Base-by-base conservation (phyloP, 92 coral and sea anemone genomes). In the Palythoa caribaeorum region DNA sequence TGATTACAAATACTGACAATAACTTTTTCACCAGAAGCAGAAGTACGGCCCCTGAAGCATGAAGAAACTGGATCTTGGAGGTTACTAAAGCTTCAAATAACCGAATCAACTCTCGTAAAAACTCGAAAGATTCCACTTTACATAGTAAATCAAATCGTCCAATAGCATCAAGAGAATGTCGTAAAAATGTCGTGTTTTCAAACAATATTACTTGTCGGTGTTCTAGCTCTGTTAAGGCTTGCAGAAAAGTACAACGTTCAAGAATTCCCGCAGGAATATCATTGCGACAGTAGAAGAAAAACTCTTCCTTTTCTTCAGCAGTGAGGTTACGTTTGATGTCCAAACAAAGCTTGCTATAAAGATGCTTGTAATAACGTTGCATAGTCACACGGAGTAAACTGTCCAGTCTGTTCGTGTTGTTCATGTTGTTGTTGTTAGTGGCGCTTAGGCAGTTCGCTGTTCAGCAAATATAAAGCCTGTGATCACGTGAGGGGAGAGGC, bases 221-320 rank as follows among this genome's bases (percentile, higher is more conserved):
- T 14, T 59, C 15, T 0, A 79, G 71, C 37, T 79, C 84, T 12
- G 50, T 38, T 9, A 79, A 36, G 38, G 72, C n/a, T 15, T 36
- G 9, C 70, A 57, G 54, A 79, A 79, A 3, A 66, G 51, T 57
- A 53, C 51, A 6, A 28, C 9, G 62, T 15, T 79, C 84, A 79
- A 48, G 38, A 19, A 57, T 19, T 16, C 19, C 70, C 2, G 21
- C 83, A 51, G 83, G 83, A 14, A 78, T 38, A 9, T 21, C 47
- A 54, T 78, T 68, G 69, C 83, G 83, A 55, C 83, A 78, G 11
- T 53, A 78, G n/a, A 78, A 78, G 40, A 55, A 47, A 55, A 78
- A 78, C 0, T 55, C 83, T 9, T 78, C 51, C 70, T 59, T 78
- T 13, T 54, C 66, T 20, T 53, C 53, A 6, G 66, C 55, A 11